Conservation (phyloP, 1,140 invertebrate species). For the Ruditapes philippinarum region DNA sequence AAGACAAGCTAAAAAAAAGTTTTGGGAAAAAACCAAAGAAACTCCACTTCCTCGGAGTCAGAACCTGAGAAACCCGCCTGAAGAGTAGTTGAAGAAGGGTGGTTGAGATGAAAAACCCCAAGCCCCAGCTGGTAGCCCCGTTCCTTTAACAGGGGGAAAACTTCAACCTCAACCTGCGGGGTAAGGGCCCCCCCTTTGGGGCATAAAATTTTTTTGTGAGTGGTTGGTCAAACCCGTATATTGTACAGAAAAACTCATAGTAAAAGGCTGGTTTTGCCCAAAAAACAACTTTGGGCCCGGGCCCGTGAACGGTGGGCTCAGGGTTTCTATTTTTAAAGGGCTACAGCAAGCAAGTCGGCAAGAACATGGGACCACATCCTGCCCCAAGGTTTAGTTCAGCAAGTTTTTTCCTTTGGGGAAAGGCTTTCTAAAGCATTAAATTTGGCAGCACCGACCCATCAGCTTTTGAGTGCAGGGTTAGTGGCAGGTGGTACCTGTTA, state of each 20-base stretch:
- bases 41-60: slow-evolving; percentile 57
- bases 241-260: slow-evolving; percentile 40
- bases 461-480: too few relatives aligned
- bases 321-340: too few relatives aligned
- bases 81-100: slow-evolving; percentile 12
- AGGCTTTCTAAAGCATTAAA: background rate
- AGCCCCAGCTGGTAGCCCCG: slow-evolving; percentile 26
- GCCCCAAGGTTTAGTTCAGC: slow-evolving; percentile 52
- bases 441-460: too few relatives aligned
- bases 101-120: slow-evolving; percentile 10
- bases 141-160: slow-evolving; percentile 43
- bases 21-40: slow-evolving; percentile 56
- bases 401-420: too few relatives aligned
- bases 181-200: slow-evolving; percentile 52
- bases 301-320: too few relatives aligned
- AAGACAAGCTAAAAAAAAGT: slow-evolving; percentile 60
- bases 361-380: slow-evolving; percentile 35
- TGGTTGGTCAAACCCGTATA: slow-evolving; percentile 47
- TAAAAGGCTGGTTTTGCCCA: slow-evolving; percentile 38
- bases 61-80: slow-evolving; percentile 51
- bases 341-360: slow-evolving; percentile 65
- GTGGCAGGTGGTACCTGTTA: too few relatives aligned
- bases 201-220: slow-evolving; percentile 36
- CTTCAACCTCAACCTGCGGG: slow-evolving; percentile 64
- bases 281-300: too few relatives aligned